phyloP scores from a whole-genome alignment of 2,888 invertebrate species.

The Campaea margaritaria region DNA sequence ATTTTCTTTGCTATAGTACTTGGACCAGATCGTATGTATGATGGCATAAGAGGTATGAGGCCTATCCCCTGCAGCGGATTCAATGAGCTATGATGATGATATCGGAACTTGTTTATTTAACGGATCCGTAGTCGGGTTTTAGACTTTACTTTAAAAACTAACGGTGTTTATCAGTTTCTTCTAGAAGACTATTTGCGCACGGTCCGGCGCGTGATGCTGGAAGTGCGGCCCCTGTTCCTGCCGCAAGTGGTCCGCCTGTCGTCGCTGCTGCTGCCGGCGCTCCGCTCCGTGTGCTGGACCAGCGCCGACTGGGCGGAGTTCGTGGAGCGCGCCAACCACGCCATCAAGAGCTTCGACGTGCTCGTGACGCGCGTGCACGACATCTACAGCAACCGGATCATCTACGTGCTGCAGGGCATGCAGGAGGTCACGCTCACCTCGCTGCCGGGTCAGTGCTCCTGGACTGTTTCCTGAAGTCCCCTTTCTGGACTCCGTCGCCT shows the following conservation, averaged over 20 bases:
- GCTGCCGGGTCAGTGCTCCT: conserved; percentile 86
- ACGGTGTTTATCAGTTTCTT: conserved; percentile 88
- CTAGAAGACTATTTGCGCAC: conserved; percentile 90
- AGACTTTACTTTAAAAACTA: no score
- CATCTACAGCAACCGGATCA: conserved; percentile 95
- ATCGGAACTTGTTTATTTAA: no score
- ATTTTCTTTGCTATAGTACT: no score
- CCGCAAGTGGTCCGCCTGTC: conserved; percentile 95
- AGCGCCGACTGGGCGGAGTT: conserved; percentile 92
- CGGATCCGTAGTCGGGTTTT: no score
- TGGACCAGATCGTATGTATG: no score
- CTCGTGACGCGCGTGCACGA: conserved; percentile 93
- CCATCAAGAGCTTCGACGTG: conserved; percentile 92
- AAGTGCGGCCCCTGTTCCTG: conserved; percentile 95
- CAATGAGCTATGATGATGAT: no score
- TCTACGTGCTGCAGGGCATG: conserved; percentile 95
- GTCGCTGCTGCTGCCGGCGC: conserved; percentile 92
- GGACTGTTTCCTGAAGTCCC: no score
- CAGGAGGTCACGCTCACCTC: conserved; percentile 92
- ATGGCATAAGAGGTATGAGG: no score
- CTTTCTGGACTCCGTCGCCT: no score
- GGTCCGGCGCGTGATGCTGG: conserved; percentile 91
- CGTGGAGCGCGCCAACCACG: conserved; percentile 89
- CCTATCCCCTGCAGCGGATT: no score
- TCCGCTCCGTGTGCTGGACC: conserved; percentile 94